A percentile compares a stretch with the other conserved stretches of the same genome.
These are phyloP conservation scores for Eretmocerus hayati DNA, from an alignment of 2,888 invertebrate species.

Conservation along the genomic window DNA sequence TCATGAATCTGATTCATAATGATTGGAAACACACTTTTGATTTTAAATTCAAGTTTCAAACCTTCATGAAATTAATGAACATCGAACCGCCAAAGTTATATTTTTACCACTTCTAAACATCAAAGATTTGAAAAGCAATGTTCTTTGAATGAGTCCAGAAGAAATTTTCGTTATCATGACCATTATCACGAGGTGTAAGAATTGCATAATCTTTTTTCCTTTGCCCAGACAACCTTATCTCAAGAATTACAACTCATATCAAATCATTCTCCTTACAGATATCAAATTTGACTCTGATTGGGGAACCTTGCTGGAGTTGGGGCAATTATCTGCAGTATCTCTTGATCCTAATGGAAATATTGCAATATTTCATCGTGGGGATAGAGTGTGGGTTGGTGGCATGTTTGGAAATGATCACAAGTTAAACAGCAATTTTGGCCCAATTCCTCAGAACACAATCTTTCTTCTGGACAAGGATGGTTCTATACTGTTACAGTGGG, in stretches of 20 bases:
- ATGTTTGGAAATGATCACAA: slow-evolving; percentile 56
- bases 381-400: slow-evolving; percentile 55
- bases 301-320: slow-evolving; percentile 45
- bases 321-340: slow-evolving; percentile 77
- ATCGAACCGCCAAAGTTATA: too few relatives aligned
- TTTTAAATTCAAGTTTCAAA: too few relatives aligned
- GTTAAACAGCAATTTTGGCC: slow-evolving; percentile 52
- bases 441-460: slow-evolving; percentile 61
- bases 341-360: slow-evolving; percentile 67
- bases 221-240: background rate
- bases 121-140: too few relatives aligned
- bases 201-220: background rate
- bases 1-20: too few relatives aligned
- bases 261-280: slow-evolving; percentile 24
- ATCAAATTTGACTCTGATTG: slow-evolving; percentile 35
- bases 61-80: too few relatives aligned
- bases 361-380: slow-evolving; percentile 75
- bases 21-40: too few relatives aligned
- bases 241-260: background rate
- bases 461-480: slow-evolving; percentile 54
- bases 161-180: too few relatives aligned
- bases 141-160: too few relatives aligned
- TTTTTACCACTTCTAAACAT: too few relatives aligned
- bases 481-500: slow-evolving; percentile 63
- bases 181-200: too few relatives aligned